Base-by-base conservation (phyloP, 2,888 invertebrate species). In the Dryobota labecula region DNA sequence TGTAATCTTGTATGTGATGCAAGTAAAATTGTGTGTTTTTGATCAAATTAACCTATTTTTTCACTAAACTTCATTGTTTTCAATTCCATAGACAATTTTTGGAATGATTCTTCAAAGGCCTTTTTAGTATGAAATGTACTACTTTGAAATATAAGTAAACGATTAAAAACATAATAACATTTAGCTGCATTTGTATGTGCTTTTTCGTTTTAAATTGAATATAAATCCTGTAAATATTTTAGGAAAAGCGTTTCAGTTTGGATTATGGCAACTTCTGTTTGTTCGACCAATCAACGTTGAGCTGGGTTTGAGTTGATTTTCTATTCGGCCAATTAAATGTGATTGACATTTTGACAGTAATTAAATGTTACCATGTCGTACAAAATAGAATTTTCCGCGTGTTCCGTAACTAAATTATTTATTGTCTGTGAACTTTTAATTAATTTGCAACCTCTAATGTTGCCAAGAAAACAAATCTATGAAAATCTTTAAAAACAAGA, bases 401-500 rank as follows among this genome's bases (percentile, higher is more conserved):
- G 68, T 62, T 73, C 6, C 11, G 6, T n/a, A 20, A 27, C 27
- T 30, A 30, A 62, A 45, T 60, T 41, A 66, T 78, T 47, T 58
- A 30, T 66, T 57, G 38, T 69, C 83, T 80, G 68, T 78, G 73
- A 45, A 36, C n/a, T 68, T 65, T 56, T 47, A 60, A 65, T 63
- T 38, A 5, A 53, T 74, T 79, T 65, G 68, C 65, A 82, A 72
- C 57, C 8, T 58, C 51, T 49, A 75, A 75, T 79, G 80, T 79
- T 83, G 85, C 82, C 82, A 70, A 65, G 58, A 51, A 80, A 62
- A 64, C 45, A 65, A 67, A 61, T 65, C 7, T 11, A 49, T 33
- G 56, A 84, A 82, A 84, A 74, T 82, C 74, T 70, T 70, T 70
- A 65, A 70, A 71, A 82, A 84, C 71, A 74, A 73, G 60, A 33